Evolutionary conservation across 2,888 invertebrate species (phyloP), one percentile per base, ranked within the genome.

Genomic region (Pseudococcus viburni): DNA sequence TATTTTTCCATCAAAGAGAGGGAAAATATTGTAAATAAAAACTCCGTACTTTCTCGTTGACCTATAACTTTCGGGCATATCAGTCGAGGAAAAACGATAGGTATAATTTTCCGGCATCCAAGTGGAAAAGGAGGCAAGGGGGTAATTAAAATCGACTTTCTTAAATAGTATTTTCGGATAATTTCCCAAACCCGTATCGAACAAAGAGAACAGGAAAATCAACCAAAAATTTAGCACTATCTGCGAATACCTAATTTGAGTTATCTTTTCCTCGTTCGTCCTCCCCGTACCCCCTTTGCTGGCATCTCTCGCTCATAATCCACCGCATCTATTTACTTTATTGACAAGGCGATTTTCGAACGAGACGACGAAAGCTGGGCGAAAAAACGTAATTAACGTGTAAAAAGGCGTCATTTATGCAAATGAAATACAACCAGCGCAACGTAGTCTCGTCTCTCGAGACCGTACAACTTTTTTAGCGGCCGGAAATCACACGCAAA

Each of bases 321-420:
- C 9, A n/a, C 7, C 26, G 26, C 59, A 59, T 59, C 59, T 59
- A 59, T 19, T 55, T 55, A 55, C 15, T 4, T 55, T 15, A 55
- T 55, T 59, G 59, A 19, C 59, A 6, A 59, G 19, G 59, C 19
- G n/a, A n/a, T 59, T 59, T 59, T 17, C 5, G 15, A 46, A 46
- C 17, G 15, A 59, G 19, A 19, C 17, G 15, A 51, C 12, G 17
- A 51, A 17, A 51, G 51, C 15, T 51, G 9, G 59, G 59, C 9
- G 19, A 59, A 59, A 59, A 59, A 59, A 59, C 5, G 59, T 59
- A 33, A 33, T 33, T 33, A 33, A 33, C 26, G 26, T 8, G 59
- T 19, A 59, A 59, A 59, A 19, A 59, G 59, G 59, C 59, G 59
- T 59, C 59, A 59, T 59, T 59, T 59, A 59, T 59, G 59, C 59